Conservation (phyloP, 2,888 invertebrate species). For the Byasa hedistus region DNA sequence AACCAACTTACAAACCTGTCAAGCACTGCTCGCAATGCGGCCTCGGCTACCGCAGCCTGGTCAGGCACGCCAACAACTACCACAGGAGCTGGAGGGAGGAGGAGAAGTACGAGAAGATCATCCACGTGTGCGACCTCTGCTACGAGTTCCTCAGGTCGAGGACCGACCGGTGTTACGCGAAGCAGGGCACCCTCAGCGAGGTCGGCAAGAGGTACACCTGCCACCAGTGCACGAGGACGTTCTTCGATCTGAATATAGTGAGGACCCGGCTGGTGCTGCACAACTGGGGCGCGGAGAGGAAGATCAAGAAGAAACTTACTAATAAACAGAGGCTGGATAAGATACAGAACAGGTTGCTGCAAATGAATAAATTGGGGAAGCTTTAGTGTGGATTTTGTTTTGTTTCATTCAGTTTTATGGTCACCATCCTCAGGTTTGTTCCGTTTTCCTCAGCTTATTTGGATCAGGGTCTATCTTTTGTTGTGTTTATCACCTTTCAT, state of each 20-base stretch:
- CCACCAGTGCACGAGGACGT: slow-evolving; percentile 27
- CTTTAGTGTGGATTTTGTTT: slow-evolving; percentile 33
- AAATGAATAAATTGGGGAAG: slow-evolving; percentile 36
- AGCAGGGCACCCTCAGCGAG: slow-evolving; percentile 12
- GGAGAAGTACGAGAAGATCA: slow-evolving; percentile 6
- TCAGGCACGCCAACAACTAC: slow-evolving; percentile 32
- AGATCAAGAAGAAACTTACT: slow-evolving; percentile 17
- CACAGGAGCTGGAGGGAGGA: slow-evolving; percentile 7
- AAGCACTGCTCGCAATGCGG: slow-evolving; percentile 31
- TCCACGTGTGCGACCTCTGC: slow-evolving; percentile 31
- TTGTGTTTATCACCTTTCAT: too few species aligned
- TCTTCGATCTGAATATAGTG: slow-evolving; percentile 31
- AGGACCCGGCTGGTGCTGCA: neutral
- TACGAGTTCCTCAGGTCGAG: slow-evolving; percentile 16
- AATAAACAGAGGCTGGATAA: slow-evolving; percentile 37
- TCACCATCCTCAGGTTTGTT: too few species aligned
- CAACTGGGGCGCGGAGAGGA: slow-evolving; percentile 2
- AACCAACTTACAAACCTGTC: neutral
- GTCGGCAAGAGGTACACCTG: slow-evolving; percentile 30
- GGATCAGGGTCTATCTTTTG: too few species aligned
- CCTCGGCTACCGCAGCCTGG: slow-evolving; percentile 29
- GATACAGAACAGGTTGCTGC: slow-evolving; percentile 35
- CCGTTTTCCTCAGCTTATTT: too few species aligned
- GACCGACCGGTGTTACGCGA: slow-evolving; percentile 11
- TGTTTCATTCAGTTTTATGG: neutral